phyloP scores from a whole-genome alignment of 2,888 invertebrate species.

The Tupiocoris notatus region DNA sequence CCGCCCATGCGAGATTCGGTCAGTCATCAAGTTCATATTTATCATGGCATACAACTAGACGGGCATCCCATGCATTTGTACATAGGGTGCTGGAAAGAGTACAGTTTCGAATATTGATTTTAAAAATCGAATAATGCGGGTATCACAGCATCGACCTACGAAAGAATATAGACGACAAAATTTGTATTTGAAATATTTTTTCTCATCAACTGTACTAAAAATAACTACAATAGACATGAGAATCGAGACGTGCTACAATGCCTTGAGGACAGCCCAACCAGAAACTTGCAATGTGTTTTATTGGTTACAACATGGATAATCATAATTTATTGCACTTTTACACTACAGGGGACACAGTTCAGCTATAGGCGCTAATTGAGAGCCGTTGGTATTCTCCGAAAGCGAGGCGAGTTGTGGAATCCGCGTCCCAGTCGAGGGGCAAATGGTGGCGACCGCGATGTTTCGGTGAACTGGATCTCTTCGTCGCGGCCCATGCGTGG shows the following conservation, averaged over 20 bases:
- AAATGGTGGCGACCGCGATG: slow-evolving; percentile 52
- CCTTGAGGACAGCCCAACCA: neutral
- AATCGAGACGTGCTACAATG: neutral
- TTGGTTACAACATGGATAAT: neutral
- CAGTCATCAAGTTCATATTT: no score
- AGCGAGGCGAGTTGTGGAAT: slow-evolving; percentile 51
- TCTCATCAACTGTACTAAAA: no score
- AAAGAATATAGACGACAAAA: no score
- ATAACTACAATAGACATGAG: neutral
- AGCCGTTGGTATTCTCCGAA: slow-evolving; percentile 43
- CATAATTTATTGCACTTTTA: neutral
- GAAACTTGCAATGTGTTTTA: neutral
- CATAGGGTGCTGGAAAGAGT: no score
- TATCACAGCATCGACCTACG: no score
- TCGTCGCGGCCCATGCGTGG: slow-evolving; percentile 43
- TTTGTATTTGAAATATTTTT: no score
- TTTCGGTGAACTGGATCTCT: slow-evolving; percentile 49
- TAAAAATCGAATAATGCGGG: no score
- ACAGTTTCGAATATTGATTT: no score
- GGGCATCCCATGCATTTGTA: no score
- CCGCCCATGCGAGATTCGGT: no score
- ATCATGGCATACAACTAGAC: no score
- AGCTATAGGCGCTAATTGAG: neutral
- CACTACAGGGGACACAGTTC: neutral
- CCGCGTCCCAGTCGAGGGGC: slow-evolving; percentile 53